These are phyloP conservation scores for Aphaenogaster floridana DNA, from an alignment of 1,140 invertebrate genomes.

Conservation along the genomic window DNA sequence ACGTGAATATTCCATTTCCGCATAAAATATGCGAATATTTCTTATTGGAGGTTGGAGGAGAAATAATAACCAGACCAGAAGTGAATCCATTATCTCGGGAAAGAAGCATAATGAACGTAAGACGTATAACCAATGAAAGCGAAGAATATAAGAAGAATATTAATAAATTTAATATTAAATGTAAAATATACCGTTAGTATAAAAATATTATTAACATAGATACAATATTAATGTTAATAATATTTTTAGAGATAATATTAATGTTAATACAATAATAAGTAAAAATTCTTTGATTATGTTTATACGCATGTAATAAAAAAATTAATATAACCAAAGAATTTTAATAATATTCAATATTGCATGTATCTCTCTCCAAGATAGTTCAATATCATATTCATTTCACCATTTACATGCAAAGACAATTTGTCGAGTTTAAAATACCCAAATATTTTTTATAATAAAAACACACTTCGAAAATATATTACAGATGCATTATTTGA, in stretches of 20 bases:
- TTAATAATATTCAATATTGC: conserved; percentile 22
- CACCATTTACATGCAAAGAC: conserved; percentile 19
- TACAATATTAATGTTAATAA: neutral
- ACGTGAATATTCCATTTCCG: conserved; percentile 10
- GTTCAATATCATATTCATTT: conserved; percentile 21
- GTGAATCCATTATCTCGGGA: conserved; percentile 1
- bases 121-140: neutral
- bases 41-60: conserved; percentile 25
- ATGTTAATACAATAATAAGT: neutral
- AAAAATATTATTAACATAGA: neutral
- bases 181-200: neutral
- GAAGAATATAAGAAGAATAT: conserved; percentile 33
- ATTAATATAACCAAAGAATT: conserved; percentile 13
- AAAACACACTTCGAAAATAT: neutral
- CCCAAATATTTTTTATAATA: neutral
- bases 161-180: neutral
- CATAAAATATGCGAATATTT: conserved; percentile 52
- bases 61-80: conserved; percentile 29
- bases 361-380: neutral
- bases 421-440: neutral
- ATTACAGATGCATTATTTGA: neutral
- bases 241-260: conserved; percentile 1
- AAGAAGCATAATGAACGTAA: conserved; percentile 18
- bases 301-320: neutral
- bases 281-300: conserved; percentile 21